phyloP scores from a whole-genome alignment of 2,797 vertebrate genomes.

The Enteromius radiatus region DNA sequence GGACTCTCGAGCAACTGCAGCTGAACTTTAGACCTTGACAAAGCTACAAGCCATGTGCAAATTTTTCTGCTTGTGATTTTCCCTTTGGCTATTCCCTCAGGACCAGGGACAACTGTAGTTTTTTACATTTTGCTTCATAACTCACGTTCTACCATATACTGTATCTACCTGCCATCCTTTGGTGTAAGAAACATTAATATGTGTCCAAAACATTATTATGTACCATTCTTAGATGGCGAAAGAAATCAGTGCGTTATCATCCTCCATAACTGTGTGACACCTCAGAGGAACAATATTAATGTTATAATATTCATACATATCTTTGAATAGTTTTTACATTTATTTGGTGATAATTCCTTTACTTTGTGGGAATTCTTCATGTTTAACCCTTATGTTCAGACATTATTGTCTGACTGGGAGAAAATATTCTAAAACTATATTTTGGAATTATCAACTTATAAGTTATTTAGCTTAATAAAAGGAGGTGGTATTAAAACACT shows the following conservation, averaged over 20 bases:
- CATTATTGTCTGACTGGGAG: background rate
- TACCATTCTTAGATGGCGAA: no score
- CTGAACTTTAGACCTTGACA: conserved; percentile 48
- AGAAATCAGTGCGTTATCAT: background rate
- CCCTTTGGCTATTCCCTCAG: background rate
- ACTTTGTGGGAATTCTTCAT: background rate
- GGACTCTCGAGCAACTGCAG: conserved; percentile 30
- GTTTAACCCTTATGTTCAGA: background rate
- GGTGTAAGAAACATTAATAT: conserved; percentile 11
- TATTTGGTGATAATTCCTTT: background rate
- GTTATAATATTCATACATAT: background rate
- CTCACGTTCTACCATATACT: background rate
- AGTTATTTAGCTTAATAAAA: background rate
- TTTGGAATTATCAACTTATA: background rate
- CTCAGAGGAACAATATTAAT: background rate
- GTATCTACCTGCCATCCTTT: conserved; percentile 1
- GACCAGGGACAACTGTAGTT: conserved; percentile 44
- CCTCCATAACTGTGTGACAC: background rate
- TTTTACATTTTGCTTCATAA: conserved; percentile 29
- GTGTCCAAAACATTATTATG: background rate
- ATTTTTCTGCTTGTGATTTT: conserved; percentile 11
- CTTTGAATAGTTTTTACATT: background rate
- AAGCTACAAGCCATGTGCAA: conserved; percentile 41
- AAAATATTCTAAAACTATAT: background rate
- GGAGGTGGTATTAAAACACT: background rate